phyloP scores from a whole-genome alignment of 2,888 invertebrate genomes.

The Dryococelus australis region DNA sequence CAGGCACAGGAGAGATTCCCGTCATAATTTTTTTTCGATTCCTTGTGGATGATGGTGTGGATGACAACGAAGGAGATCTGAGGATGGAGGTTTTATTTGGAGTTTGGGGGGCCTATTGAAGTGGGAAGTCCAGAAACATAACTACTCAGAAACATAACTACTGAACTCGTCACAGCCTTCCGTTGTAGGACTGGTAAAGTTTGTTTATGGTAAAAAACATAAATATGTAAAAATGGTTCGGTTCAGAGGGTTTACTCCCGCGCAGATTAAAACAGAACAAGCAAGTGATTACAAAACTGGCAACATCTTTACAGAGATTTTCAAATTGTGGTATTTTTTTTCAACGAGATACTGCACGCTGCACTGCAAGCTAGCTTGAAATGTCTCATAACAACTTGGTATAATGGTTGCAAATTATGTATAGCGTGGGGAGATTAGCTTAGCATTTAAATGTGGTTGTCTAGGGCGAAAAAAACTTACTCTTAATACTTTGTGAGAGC shows the following conservation, averaged over 20 bases:
- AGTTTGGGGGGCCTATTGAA: too few species aligned
- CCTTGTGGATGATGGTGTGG: too few species aligned
- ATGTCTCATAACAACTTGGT: neutral
- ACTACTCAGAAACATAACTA: too few species aligned
- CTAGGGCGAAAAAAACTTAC: neutral
- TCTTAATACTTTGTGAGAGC: neutral
- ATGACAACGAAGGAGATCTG: too few species aligned
- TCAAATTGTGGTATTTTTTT: neutral
- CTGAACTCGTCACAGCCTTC: too few species aligned
- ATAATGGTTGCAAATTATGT: neutral
- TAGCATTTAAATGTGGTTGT: neutral
- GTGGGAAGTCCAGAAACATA: too few species aligned
- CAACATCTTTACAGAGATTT: conserved; percentile 9
- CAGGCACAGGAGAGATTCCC: too few species aligned
- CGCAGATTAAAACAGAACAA: neutral
- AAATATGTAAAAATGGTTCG: neutral
- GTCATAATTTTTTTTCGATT: too few species aligned
- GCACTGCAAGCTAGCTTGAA: neutral
- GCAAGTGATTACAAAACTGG: neutral
- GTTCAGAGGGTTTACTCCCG: neutral
- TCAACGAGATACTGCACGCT: neutral
- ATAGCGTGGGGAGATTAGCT: neutral
- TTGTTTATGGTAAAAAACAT: neutral
- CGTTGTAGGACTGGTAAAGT: too few species aligned
- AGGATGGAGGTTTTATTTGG: too few species aligned